A percentile compares a stretch with the other conserved stretches of the same genome.
These are phyloP conservation scores for Bujurquina vittata DNA, from an alignment of 2,113 vertebrate genomes.

Conservation along the genomic window DNA sequence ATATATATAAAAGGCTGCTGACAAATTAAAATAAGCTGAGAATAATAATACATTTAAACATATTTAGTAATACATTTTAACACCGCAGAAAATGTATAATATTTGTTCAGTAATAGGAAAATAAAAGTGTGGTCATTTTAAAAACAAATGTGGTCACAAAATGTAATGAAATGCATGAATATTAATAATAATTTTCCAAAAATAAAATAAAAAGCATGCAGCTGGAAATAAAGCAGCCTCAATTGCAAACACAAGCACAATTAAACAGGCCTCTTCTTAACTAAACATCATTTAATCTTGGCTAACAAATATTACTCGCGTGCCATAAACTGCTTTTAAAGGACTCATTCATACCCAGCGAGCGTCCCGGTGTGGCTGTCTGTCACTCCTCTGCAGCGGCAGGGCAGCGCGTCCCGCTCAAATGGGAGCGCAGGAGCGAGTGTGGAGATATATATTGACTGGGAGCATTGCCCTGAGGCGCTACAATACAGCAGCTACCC, in stretches of 20 bases:
- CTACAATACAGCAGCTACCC: constrained; percentile 72
- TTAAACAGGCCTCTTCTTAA: constrained; percentile 10
- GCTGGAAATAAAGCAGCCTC: not conserved
- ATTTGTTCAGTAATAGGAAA: not conserved
- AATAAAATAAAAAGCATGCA: not conserved
- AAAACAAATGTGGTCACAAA: not conserved
- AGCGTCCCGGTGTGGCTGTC: constrained; percentile 55
- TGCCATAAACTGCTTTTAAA: not conserved
- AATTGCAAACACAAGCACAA: not conserved
- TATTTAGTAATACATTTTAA: not conserved
- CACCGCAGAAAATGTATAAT: not conserved
- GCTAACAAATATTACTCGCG: not conserved
- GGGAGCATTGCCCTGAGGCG: constrained; percentile 76
- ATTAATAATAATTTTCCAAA: not conserved
- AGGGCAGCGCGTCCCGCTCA: constrained; percentile 68
- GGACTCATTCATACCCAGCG: constrained; percentile 39
- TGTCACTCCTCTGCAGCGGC: constrained; percentile 66
- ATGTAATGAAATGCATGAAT: not conserved
- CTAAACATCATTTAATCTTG: not conserved
- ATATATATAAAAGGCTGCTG: not conserved
- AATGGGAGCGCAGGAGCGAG: constrained; percentile 72
- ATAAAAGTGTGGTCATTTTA: not conserved
- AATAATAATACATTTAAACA: too few species aligned
- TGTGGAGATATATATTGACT: constrained; percentile 81
- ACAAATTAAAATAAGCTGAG: not conserved